Conservation (phyloP, 1,140 invertebrate genomes). For the Caenorhabditis brenneri region DNA sequence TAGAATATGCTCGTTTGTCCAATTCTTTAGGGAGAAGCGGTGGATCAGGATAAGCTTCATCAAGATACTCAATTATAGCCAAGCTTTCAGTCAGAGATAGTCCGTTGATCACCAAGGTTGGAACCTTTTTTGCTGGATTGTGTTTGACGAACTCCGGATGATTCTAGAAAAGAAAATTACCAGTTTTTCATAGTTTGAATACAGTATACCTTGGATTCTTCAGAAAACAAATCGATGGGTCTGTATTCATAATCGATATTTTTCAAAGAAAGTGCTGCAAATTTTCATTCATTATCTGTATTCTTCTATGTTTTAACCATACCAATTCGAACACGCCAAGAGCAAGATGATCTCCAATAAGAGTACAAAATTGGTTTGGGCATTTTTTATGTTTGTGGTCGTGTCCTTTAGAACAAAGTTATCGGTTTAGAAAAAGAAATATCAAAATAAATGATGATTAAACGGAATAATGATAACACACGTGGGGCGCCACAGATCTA, state of each 20-base stretch:
- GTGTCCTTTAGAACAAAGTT: too few species aligned
- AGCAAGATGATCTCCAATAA: neutral
- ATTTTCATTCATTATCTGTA: neutral
- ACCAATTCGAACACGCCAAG: slow-evolving; percentile 30
- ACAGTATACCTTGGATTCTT: neutral
- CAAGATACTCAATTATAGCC: slow-evolving; percentile 29
- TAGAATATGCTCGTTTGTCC: neutral
- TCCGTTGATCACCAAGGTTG: neutral
- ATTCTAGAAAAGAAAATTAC: neutral
- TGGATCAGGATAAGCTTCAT: neutral
- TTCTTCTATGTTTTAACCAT: neutral
- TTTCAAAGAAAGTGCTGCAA: slow-evolving; percentile 17
- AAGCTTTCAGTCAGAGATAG: slow-evolving; percentile 14
- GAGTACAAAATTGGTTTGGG: slow-evolving; percentile 25
- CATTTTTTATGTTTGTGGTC: neutral
- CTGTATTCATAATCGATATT: slow-evolving; percentile 23
- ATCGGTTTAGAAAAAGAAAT: too few species aligned
- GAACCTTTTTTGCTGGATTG: slow-evolving; percentile 15
- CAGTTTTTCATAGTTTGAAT: too few species aligned
- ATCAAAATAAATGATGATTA: too few species aligned
- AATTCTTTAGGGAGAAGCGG: slow-evolving; percentile 15
- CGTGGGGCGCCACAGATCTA: too few species aligned
- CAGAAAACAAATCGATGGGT: neutral
- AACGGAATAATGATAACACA: too few species aligned
- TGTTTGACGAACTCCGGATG: neutral